A percentile compares a stretch with the other conserved stretches of the same genome.
Evolutionary conservation across 2,113 vertebrate genomes (phyloP).

Genomic region (Gobius niger): DNA sequence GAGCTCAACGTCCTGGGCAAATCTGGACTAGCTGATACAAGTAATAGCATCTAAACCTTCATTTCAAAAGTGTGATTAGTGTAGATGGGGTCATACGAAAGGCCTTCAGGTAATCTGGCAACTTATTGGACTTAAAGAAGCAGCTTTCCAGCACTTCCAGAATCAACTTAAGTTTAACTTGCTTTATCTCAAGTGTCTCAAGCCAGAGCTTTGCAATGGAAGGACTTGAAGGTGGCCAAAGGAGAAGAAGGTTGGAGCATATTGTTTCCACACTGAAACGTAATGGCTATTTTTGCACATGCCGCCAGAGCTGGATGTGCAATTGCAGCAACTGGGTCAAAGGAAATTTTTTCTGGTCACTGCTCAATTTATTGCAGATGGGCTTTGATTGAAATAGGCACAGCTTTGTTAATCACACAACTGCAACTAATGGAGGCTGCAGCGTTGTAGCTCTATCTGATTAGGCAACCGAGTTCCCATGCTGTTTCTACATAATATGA

Average conservation of each 20-base stretch:
- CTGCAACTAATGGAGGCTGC: neutral
- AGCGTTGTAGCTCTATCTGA: neutral
- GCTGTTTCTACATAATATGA: neutral
- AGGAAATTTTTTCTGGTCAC: conserved; percentile 47
- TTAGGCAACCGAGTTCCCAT: neutral
- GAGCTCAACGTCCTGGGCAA: neutral
- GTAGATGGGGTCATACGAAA: conserved; percentile 10
- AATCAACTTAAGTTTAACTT: neutral
- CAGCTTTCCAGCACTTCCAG: neutral
- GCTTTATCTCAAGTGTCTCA: conserved; percentile 2
- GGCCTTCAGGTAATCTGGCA: conserved; percentile 33
- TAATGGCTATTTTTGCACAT: conserved; percentile 41
- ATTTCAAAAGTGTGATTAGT: conserved; percentile 14
- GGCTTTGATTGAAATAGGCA: conserved; percentile 18
- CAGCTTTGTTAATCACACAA: conserved; percentile 7
- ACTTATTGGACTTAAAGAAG: neutral
- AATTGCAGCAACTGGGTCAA: conserved; percentile 49
- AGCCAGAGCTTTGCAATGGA: conserved; percentile 14
- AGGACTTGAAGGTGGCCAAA: conserved; percentile 6
- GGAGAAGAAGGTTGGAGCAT: neutral
- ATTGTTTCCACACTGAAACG: conserved; percentile 30
- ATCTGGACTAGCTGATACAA: conserved; percentile 17
- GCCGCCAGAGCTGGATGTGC: conserved; percentile 25
- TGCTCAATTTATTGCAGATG: conserved; percentile 30
- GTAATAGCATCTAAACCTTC: conserved; percentile 34